Conservation (phyloP, 2,797 vertebrate genomes). For the Anabacerthia variegaticeps region DNA sequence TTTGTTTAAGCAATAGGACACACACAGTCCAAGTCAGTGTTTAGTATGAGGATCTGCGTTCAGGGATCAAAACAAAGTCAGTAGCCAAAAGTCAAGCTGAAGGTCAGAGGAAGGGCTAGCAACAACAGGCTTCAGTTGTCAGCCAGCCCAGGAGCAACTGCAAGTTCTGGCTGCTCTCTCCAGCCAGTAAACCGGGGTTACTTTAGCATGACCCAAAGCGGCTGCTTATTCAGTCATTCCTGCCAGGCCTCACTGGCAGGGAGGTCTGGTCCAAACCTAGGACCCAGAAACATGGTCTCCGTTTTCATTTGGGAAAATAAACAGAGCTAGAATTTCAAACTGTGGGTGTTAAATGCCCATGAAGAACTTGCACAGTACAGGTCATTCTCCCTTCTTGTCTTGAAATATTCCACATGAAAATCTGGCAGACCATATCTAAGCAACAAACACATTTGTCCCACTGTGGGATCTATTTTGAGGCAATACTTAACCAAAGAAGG, state of each 20-base stretch:
- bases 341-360: constrained; percentile 53
- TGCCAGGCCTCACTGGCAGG: constrained; percentile 59
- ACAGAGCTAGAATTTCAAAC: constrained; percentile 53
- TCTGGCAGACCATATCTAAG: constrained; percentile 43
- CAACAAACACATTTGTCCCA: constrained; percentile 49
- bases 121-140: not conserved
- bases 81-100: constrained; percentile 26
- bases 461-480: constrained; percentile 61
- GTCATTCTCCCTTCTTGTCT: constrained; percentile 16
- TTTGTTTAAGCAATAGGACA: not conserved
- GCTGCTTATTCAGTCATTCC: constrained; percentile 49
- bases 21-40: not conserved
- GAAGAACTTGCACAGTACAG: constrained; percentile 15
- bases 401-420: constrained; percentile 56
- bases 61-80: constrained; percentile 25
- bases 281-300: constrained; percentile 44
- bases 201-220: constrained; percentile 9
- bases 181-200: not conserved
- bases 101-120: constrained; percentile 27
- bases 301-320: constrained; percentile 53
- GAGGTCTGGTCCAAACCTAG: constrained; percentile 58
- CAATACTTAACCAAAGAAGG: constrained; percentile 28
- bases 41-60: constrained; percentile 14
- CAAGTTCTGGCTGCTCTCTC: constrained; percentile 3
- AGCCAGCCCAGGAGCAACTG: constrained; percentile 45